Evolutionary conservation across 2,797 vertebrate genomes (phyloP).

Genomic region (Enteromius fasciolatus): DNA sequence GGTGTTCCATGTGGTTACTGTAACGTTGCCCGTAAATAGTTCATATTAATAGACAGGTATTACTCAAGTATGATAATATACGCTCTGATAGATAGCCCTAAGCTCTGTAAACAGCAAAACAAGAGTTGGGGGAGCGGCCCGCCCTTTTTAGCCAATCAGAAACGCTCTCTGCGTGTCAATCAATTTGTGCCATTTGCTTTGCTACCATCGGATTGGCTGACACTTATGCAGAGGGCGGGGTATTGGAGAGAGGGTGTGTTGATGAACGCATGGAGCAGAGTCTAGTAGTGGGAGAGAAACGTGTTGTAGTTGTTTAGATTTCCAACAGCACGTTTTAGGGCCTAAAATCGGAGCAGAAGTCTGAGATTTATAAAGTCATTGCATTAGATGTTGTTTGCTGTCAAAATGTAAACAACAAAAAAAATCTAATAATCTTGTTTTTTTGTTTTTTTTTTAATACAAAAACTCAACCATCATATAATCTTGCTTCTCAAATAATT

Average conservation of each 20-base stretch:
- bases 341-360: not conserved
- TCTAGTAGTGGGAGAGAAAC: not conserved
- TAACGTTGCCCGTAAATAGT: not conserved
- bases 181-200: not conserved
- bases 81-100: not conserved
- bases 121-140: constrained; percentile 31
- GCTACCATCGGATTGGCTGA: not conserved
- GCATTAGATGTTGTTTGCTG: not conserved
- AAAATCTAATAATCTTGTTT: too few species aligned
- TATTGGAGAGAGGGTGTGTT: not conserved
- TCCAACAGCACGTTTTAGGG: not conserved
- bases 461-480: not conserved
- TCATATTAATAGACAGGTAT: not conserved
- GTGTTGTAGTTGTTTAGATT: not conserved
- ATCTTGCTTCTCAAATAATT: not conserved
- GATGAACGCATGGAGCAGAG: not conserved
- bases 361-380: not conserved
- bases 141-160: constrained; percentile 42
- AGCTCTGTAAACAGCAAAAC: constrained; percentile 7
- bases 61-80: not conserved
- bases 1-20: not conserved
- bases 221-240: not conserved
- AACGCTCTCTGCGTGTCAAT: not conserved
- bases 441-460: too few species aligned
- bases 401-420: not conserved